phyloP scores from a whole-genome alignment of 2,113 vertebrate species.

The Sinocyclocheilus anshuiensis region DNA sequence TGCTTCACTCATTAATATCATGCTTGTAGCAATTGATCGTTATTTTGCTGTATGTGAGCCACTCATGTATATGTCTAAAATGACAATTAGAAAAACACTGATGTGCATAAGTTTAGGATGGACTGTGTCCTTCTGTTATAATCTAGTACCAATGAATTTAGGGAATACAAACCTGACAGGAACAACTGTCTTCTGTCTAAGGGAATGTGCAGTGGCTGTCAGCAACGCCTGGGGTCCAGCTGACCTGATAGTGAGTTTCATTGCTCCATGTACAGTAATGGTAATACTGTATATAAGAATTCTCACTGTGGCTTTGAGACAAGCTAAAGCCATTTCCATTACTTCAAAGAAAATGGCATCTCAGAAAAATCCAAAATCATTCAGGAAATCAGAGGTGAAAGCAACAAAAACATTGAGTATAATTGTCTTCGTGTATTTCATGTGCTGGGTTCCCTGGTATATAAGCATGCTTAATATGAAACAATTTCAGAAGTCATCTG shows the following conservation, averaged over 20 bases:
- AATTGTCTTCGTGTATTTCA: slow-evolving; percentile 46
- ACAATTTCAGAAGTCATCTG: neutral
- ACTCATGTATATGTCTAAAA: slow-evolving; percentile 43
- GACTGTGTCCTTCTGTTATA: slow-evolving; percentile 35
- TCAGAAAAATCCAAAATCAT: neutral
- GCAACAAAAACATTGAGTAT: slow-evolving; percentile 53
- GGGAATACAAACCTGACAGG: neutral
- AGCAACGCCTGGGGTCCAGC: slow-evolving; percentile 25
- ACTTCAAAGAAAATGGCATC: neutral
- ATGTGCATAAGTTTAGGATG: slow-evolving; percentile 13
- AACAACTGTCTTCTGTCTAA: slow-evolving; percentile 40
- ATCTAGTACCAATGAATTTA: slow-evolving; percentile 32
- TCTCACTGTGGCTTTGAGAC: slow-evolving; percentile 42
- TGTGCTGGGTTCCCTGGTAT: slow-evolving; percentile 54
- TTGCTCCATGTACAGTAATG: slow-evolving; percentile 43
- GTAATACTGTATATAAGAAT: slow-evolving; percentile 49
- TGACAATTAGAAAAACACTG: slow-evolving; percentile 17
- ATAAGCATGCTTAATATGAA: slow-evolving; percentile 35
- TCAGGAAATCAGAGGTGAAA: slow-evolving; percentile 47
- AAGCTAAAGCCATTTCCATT: slow-evolving; percentile 59
- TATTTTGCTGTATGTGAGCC: slow-evolving; percentile 53
- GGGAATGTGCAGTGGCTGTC: slow-evolving; percentile 38
- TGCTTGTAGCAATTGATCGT: slow-evolving; percentile 52
- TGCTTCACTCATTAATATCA: slow-evolving; percentile 42
- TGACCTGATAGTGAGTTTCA: slow-evolving; percentile 53